phyloP scores from a whole-genome alignment of 2,113 vertebrate species.

The Colius striatus region DNA sequence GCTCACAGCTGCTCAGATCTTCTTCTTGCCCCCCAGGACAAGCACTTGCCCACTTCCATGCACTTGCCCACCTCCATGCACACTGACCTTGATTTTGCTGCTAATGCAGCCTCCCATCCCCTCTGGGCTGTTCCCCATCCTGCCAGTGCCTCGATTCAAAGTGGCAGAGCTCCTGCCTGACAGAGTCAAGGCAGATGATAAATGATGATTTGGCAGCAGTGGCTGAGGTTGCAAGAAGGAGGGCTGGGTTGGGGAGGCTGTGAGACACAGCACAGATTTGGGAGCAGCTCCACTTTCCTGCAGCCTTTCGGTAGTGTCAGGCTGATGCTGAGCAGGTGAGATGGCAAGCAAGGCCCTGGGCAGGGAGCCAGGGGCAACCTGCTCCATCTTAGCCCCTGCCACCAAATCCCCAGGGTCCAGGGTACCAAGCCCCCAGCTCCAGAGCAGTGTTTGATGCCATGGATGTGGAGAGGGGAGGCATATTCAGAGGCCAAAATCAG shows the following conservation, averaged over 20 bases:
- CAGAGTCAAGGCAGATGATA: not conserved
- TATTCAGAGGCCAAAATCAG: not conserved
- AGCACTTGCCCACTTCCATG: too few species aligned
- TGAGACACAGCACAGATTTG: not conserved
- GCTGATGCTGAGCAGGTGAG: not conserved
- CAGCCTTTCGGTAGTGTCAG: accelerated
- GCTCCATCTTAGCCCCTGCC: not conserved
- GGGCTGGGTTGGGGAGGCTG: not conserved
- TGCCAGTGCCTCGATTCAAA: not conserved
- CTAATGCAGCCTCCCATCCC: not conserved
- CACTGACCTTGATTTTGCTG: not conserved
- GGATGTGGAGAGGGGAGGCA: not conserved
- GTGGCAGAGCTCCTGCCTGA: not conserved
- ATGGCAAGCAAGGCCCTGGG: not conserved
- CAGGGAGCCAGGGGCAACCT: not conserved
- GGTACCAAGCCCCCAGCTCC: not conserved
- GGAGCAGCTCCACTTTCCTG: not conserved
- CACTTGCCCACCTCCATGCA: not conserved
- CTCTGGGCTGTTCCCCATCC: not conserved
- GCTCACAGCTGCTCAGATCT: not conserved
- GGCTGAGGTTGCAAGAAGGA: not conserved
- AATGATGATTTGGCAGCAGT: not conserved
- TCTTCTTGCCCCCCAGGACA: not conserved
- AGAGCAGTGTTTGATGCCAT: not conserved
- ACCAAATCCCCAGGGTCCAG: not conserved